Evolutionary conservation across 2,888 invertebrate genomes (phyloP).

Genomic region (Julus scanicus): DNA sequence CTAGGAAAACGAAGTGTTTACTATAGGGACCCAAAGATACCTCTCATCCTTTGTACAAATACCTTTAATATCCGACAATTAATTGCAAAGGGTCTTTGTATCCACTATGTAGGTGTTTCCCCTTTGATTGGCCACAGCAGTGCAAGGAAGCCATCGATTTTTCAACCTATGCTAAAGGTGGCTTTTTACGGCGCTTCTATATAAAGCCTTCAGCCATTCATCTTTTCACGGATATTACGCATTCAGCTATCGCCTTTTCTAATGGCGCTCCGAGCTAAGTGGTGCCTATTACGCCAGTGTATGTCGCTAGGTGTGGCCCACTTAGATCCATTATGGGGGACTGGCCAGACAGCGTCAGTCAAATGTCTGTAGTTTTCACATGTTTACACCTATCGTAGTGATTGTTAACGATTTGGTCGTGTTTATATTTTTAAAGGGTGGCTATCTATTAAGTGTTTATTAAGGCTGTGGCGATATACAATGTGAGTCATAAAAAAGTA

Average conservation of each 20-base stretch:
- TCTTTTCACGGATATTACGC: slow-evolving; percentile 8
- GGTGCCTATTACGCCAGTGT: neutral
- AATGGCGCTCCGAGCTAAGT: slow-evolving; percentile 20
- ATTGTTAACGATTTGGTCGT: neutral
- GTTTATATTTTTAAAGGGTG: neutral
- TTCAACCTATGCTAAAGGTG: neutral
- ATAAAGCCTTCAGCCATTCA: neutral
- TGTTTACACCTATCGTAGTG: neutral
- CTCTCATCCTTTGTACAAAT: neutral
- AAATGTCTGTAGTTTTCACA: neutral
- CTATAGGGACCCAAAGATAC: neutral
- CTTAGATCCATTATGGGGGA: neutral
- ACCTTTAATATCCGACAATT: slow-evolving; percentile 9
- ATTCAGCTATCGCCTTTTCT: slow-evolving; percentile 29
- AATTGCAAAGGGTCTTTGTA: neutral
- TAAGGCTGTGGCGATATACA: too few relatives aligned
- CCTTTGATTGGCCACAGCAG: slow-evolving; percentile 3
- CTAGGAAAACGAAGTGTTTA: neutral
- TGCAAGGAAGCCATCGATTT: neutral
- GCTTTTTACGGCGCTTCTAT: slow-evolving; percentile 34
- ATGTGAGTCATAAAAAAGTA: too few relatives aligned
- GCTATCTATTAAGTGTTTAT: too few relatives aligned
- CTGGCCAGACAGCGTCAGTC: slow-evolving; percentile 9
- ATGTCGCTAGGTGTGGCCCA: slow-evolving; percentile 28
- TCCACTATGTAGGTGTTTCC: neutral